Percentiles rank a stretch among this genome's conserved stretches.
Conservation (phyloP, 2,113 vertebrate genomes). For the Tragelaphus strepsiceros region DNA sequence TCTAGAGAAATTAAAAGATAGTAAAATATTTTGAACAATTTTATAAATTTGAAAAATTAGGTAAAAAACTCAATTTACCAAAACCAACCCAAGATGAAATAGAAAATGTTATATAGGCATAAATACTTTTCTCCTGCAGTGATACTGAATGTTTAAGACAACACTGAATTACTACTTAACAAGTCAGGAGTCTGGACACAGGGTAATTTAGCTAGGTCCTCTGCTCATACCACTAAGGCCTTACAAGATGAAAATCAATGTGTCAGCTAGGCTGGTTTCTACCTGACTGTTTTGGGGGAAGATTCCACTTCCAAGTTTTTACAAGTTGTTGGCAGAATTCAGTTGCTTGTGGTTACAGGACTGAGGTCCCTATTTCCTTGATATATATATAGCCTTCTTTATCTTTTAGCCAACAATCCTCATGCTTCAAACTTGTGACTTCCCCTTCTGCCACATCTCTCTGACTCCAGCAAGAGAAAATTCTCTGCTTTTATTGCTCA, state of each 20-base stretch:
- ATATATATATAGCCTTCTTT: neutral
- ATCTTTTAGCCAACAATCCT: neutral
- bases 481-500: neutral
- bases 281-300: neutral
- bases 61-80: neutral
- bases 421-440: neutral
- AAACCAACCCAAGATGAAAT: neutral
- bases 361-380: neutral
- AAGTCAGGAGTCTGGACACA: neutral
- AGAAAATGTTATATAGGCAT: neutral
- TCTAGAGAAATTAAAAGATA: neutral
- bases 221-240: neutral
- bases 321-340: neutral
- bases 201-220: neutral
- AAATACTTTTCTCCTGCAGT: neutral
- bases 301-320: neutral
- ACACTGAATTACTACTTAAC: neutral
- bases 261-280: neutral
- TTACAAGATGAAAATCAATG: neutral
- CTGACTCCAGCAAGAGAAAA: neutral
- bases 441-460: neutral
- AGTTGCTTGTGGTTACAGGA: neutral
- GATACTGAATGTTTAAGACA: neutral
- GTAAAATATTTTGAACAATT: neutral
- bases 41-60: neutral